Conservation (phyloP, 2,113 vertebrate genomes). For the Neolamprologus cancellatus region DNA sequence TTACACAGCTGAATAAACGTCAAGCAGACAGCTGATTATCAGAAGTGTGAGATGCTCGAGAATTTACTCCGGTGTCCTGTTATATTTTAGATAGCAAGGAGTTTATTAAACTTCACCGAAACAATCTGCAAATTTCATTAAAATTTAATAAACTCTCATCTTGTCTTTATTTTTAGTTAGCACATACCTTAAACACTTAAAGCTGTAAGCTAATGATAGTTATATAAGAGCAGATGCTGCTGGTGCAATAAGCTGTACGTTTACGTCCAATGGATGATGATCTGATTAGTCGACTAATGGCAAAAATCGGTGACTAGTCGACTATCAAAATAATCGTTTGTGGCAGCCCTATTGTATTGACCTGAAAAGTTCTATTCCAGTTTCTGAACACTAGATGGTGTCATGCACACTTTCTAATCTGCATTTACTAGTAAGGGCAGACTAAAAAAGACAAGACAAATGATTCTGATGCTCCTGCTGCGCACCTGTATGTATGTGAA, state of each 20-base stretch:
- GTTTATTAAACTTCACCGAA: fast-evolving
- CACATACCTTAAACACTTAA: too few relatives aligned
- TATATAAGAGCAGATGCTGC: too few relatives aligned
- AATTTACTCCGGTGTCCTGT: fast-evolving
- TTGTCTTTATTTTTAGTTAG: too few relatives aligned
- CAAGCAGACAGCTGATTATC: fast-evolving
- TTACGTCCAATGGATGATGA: too few relatives aligned
- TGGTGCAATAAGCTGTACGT: too few relatives aligned
- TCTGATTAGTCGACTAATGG: too few relatives aligned
- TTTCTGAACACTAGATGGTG: conserved; percentile 53
- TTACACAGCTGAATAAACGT: fast-evolving
- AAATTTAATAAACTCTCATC: fast-evolving
- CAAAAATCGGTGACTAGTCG: fast-evolving
- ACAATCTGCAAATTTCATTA: too few relatives aligned
- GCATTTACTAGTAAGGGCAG: not conserved
- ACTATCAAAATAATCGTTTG: too few relatives aligned
- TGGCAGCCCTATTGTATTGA: too few relatives aligned
- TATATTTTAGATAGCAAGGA: too few relatives aligned
- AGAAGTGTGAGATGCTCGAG: too few relatives aligned
- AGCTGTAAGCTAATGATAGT: too few relatives aligned
- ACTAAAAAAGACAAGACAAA: not conserved
- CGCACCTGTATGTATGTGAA: fast-evolving
- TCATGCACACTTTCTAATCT: not conserved
- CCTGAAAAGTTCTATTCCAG: not conserved
- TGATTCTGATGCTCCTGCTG: not conserved